phyloP scores from a whole-genome alignment of 2,797 vertebrate genomes.

The Podarcis siculus region DNA sequence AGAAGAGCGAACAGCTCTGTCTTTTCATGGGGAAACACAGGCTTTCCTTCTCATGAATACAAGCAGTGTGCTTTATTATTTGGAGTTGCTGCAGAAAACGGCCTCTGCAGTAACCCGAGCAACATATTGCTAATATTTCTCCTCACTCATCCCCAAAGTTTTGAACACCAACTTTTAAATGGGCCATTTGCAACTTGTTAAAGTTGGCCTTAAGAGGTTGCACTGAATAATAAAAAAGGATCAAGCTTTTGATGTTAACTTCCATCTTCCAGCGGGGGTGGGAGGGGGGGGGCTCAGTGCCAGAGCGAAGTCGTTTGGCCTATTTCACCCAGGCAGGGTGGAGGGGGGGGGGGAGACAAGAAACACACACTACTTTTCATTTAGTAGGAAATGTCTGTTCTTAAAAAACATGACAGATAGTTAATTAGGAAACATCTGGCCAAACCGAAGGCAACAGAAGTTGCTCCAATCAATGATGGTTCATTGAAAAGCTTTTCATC shows the following conservation, averaged over 20 bases:
- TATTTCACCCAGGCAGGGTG: constrained; percentile 50
- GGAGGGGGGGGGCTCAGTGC: constrained; percentile 35
- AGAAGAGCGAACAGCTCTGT: neutral
- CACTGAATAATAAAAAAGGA: constrained; percentile 66
- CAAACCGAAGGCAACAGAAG: constrained; percentile 65
- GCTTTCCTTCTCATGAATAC: constrained; percentile 28
- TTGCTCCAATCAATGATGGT: constrained; percentile 68
- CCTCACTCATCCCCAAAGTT: constrained; percentile 52
- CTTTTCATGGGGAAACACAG: neutral
- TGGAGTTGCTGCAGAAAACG: constrained; percentile 35
- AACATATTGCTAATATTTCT: constrained; percentile 52
- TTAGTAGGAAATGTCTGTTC: constrained; percentile 64
- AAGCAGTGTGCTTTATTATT: constrained; percentile 46
- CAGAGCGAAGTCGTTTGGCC: constrained; percentile 60
- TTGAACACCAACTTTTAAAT: constrained; percentile 56
- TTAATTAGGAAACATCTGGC: constrained; percentile 73
- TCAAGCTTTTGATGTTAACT: constrained; percentile 68
- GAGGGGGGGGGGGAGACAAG: constrained; percentile 12
- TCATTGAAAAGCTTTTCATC: constrained; percentile 70
- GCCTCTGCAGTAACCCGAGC: constrained; percentile 56
- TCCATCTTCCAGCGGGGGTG: constrained; percentile 63
- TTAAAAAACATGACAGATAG: constrained; percentile 61
- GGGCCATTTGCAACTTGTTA: constrained; percentile 65
- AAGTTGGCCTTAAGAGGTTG: constrained; percentile 57
- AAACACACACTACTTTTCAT: constrained; percentile 51